A percentile compares a stretch with the other conserved stretches of the same genome.
Evolutionary conservation across 2,888 invertebrate genomes (phyloP).

Genomic region (Mamestra brassicae): DNA sequence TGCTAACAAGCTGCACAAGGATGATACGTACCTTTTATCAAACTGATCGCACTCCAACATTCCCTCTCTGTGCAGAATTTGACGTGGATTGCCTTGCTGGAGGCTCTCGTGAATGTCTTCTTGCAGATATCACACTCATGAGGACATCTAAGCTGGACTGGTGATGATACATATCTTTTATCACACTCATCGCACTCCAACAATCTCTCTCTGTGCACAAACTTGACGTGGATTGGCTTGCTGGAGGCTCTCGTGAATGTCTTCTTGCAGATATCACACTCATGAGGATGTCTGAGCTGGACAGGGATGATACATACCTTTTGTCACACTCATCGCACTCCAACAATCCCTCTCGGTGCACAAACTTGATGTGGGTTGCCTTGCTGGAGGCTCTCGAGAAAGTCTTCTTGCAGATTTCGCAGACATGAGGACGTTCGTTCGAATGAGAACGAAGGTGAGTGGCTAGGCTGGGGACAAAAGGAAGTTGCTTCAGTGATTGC

Average conservation of each 20-base stretch:
- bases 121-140: too few relatives aligned
- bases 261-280: too few relatives aligned
- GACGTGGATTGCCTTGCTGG: neutral
- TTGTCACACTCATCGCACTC: conserved; percentile 41
- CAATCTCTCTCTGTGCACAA: neutral
- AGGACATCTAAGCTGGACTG: too few relatives aligned
- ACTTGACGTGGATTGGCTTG: neutral
- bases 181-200: neutral
- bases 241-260: too few relatives aligned
- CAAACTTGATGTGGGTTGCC: conserved; percentile 54
- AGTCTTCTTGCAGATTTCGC: conserved; percentile 41
- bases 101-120: too few relatives aligned
- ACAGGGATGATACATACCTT: conserved; percentile 19
- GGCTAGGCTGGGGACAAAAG: conserved; percentile 38
- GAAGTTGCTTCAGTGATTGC: too few relatives aligned
- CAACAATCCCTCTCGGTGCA: conserved; percentile 42
- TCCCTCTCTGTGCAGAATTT: too few relatives aligned
- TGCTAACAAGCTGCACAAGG: too few relatives aligned
- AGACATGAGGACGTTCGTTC: conserved; percentile 37
- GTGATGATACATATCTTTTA: too few relatives aligned
- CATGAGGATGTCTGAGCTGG: too few relatives aligned
- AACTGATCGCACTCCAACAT: too few relatives aligned
- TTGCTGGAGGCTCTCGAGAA: conserved; percentile 48
- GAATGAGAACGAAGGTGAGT: conserved; percentile 51
- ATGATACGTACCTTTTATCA: conserved; percentile 12